Evolutionary conservation across 2,113 vertebrate genomes (phyloP).

Genomic region (Elgaria multicarinata): DNA sequence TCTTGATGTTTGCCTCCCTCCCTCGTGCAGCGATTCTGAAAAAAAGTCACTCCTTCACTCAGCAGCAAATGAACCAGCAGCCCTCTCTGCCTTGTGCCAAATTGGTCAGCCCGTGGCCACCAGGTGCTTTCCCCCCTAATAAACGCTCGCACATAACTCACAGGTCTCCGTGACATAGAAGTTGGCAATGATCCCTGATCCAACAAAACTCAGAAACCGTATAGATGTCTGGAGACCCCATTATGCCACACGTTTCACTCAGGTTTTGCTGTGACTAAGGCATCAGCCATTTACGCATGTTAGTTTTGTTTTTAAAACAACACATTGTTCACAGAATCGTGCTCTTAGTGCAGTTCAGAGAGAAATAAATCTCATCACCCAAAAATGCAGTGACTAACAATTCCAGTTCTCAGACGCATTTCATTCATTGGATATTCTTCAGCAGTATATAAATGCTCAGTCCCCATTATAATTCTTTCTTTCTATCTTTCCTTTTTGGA

Average conservation of each 20-base stretch:
- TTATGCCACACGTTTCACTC: too few species aligned
- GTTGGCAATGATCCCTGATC: too few species aligned
- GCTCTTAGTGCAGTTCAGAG: too few species aligned
- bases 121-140: not conserved
- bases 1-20: not conserved
- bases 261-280: too few species aligned
- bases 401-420: not conserved
- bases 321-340: not conserved
- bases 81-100: not conserved
- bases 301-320: not conserved
- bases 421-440: too few species aligned
- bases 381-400: not conserved
- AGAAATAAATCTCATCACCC: not conserved
- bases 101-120: not conserved
- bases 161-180: not conserved
- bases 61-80: not conserved
- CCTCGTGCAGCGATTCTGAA: not conserved
- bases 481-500: too few species aligned
- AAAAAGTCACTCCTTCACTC: not conserved
- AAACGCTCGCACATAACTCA: not conserved
- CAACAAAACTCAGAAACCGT: too few species aligned
- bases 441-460: not conserved
- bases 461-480: too few species aligned
- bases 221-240: too few species aligned
- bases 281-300: too few species aligned